Base-by-base conservation (phyloP, 2,888 invertebrate genomes). In the Drosophila hamatofila region DNA sequence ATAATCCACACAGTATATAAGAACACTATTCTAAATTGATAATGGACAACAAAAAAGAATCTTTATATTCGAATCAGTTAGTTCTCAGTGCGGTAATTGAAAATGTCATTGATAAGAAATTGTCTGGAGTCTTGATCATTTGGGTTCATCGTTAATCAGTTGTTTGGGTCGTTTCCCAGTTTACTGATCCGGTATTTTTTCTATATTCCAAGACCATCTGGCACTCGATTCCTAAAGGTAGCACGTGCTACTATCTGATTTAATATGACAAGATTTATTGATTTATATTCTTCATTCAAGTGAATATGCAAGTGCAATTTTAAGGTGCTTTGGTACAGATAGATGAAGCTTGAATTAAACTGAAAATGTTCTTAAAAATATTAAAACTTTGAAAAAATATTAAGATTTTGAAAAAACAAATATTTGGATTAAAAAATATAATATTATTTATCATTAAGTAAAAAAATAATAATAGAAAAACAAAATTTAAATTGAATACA, bases 91-190 rank as follows among this genome's bases (percentile, higher is more conserved):
- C 35, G 52, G 60, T 46, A 35, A 44, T 54, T 60, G 56, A 56
- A 75, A 76, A 61, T 64, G 39, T 35, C 54, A 57, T 75, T 66
- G 77, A 77, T 80, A 75, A 77, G 80, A 66, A 57, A 27, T 54
- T 27, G 41, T 16, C 30, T 51, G 33, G 23, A 51, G 23, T 27
- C 35, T 25, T 41, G 44, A 44, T 48, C 37, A 23, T 23, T 25
- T 16, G 30, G 44, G 75, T 58, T 66, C 48, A 63, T 33, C 46
- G 57, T 49, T 66, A 60, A 80, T 77, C 77, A 66, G 65, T 49
- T 49, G 48, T 39, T 44, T 48, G 16, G 52, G 33, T 30, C 58
- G 42, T 11, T 48, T 63, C 25, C 23, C 55, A 64, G 27, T 39
- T 18, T 42, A 39, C 37, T 33, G 23, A 8, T 21, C 44, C 11